Evolutionary conservation across 2,113 vertebrate species (phyloP), one percentile per base, ranked within the genome.

Genomic region (Camelus bactrianus): DNA sequence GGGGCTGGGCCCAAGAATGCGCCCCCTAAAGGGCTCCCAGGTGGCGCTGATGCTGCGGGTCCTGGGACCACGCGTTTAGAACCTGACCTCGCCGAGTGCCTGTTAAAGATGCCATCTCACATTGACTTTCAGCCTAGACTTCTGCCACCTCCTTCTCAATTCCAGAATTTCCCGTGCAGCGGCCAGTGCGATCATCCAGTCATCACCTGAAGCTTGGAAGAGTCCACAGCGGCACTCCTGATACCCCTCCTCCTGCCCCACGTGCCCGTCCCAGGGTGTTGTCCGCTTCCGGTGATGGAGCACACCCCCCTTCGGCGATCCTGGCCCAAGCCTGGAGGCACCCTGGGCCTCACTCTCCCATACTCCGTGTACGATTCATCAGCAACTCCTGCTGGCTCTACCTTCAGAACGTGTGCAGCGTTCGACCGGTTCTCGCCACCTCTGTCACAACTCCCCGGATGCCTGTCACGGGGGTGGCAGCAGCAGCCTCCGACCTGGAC

Each of bases 231-330:
- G 28, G 72, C 38, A 15, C 7, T 3, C 20, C 10, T 42, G 19
- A 3, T 16, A 8, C 2, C 22, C 22, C 0, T 26, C 6, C 6
- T 30, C 35, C 38, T 13, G 2, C 14, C 0, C 30, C 42, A 46
- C 0, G 7, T 9, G 5, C 5, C 24, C 1, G 22, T 15, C 20
- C 48, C 17, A 10, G 0, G 0, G 1, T 22, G 42, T 67, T 48
- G 3, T 77, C 48, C 67, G 5, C 30, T 60, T 70, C 67, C 6
- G 67, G 22, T 19, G 24, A 3, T 8, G 8, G 15, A 30, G 19
- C 38, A 76, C 26, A 15, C 32, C 20, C 30, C 77, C 16, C 16
- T 22, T 64, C 15, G 24, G 15, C 19, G 30, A 16, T 26, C 24
- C 16, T 32, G 82, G 42, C 11, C 11, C 15, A 20, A 52, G 14